phyloP scores from a whole-genome alignment of 2,797 vertebrate species.

The Eutrigla gurnardus region DNA sequence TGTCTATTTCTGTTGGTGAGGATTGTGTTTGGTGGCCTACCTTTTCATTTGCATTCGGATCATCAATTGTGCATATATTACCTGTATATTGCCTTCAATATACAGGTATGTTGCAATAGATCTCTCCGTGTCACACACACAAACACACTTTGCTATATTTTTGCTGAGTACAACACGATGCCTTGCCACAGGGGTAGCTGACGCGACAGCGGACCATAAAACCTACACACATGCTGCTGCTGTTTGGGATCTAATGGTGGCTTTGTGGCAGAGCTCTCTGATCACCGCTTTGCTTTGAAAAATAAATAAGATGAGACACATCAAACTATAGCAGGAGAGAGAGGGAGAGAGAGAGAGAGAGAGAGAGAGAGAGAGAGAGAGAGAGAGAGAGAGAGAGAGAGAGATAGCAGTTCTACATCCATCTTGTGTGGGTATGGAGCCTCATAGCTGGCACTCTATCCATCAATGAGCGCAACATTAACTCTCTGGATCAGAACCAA shows the following conservation, averaged over 20 bases:
- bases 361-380: constrained; percentile 18
- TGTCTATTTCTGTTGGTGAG: not conserved
- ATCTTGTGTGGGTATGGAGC: constrained; percentile 95
- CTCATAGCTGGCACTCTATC: constrained; percentile 94
- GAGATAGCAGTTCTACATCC: constrained; percentile 88
- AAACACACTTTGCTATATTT: constrained; percentile 4
- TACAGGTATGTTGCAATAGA: not conserved
- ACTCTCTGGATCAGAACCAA: constrained; percentile 97
- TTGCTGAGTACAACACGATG: not conserved
- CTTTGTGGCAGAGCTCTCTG: constrained; percentile 61
- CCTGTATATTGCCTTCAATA: not conserved
- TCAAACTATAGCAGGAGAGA: constrained; percentile 51
- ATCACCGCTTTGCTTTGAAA: constrained; percentile 65
- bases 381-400: constrained; percentile 72
- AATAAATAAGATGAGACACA: constrained; percentile 61
- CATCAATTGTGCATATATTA: too few relatives aligned
- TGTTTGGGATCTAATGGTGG: constrained; percentile 68
- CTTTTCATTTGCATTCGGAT: not conserved
- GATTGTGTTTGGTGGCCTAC: not conserved
- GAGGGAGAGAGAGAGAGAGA: constrained; percentile 20
- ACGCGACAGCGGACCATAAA: constrained; percentile 12
- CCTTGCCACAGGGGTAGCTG: constrained; percentile 2
- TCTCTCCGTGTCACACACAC: not conserved
- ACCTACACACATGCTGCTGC: constrained; percentile 54
- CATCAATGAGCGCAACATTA: constrained; percentile 99